Evolutionary conservation across 2,113 vertebrate species (phyloP).

Genomic region (Mohoua ochrocephala): DNA sequence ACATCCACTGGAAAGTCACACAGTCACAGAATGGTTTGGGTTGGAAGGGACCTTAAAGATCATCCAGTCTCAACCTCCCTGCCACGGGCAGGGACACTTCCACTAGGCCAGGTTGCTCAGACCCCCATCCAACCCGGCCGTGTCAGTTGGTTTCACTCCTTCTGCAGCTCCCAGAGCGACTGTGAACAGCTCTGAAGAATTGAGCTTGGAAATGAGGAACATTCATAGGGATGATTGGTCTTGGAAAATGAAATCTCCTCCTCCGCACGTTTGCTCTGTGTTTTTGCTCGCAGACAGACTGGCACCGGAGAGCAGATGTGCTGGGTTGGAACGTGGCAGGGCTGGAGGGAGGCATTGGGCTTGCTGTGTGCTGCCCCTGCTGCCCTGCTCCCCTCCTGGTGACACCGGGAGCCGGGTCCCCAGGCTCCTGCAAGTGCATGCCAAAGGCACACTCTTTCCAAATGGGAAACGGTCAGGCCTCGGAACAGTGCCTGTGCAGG

Average conservation of each 20-base stretch:
- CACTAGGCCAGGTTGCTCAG: neutral
- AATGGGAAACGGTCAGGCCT: neutral
- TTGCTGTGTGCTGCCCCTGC: neutral
- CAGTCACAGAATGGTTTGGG: neutral
- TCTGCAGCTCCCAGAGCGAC: accelerated
- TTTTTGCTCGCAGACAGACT: accelerated
- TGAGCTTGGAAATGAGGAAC: neutral
- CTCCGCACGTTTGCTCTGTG: accelerated
- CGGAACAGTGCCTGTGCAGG: neutral
- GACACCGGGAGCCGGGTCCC: neutral
- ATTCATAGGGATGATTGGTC: neutral
- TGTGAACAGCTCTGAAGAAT: neutral
- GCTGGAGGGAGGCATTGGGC: neutral
- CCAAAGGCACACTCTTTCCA: neutral
- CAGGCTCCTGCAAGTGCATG: neutral
- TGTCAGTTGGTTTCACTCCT: neutral
- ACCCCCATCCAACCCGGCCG: neutral
- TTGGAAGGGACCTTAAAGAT: neutral
- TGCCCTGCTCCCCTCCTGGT: neutral
- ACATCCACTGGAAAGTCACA: neutral
- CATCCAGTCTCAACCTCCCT: neutral
- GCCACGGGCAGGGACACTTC: neutral
- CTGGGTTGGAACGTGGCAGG: accelerated
- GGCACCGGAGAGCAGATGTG: accelerated
- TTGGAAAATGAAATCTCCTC: neutral